These are phyloP conservation scores for Diaphora mendica DNA, from an alignment of 2,888 invertebrate genomes.

Conservation along the genomic window DNA sequence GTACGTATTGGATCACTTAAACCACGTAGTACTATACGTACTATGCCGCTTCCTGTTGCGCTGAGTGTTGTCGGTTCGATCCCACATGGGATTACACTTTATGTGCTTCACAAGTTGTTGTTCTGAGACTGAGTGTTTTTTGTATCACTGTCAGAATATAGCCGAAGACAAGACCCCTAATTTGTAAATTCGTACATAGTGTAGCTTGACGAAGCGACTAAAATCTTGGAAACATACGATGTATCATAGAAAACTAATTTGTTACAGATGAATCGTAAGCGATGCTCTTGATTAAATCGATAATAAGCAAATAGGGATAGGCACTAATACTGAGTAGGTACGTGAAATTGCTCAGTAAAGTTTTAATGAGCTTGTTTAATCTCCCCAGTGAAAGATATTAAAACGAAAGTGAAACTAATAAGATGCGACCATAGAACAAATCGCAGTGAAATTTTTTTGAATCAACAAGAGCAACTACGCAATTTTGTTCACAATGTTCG, in stretches of 20 bases:
- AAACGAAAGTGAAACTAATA: constrained; percentile 84
- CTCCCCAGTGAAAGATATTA: constrained; percentile 61
- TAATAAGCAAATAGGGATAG: neutral
- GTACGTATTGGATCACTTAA: no score
- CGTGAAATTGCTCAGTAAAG: constrained; percentile 55
- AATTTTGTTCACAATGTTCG: neutral
- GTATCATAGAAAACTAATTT: neutral
- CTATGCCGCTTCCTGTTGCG: no score
- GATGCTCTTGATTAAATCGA: neutral
- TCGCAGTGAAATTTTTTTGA: constrained; percentile 56
- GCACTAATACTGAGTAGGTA: neutral
- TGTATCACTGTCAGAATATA: no score
- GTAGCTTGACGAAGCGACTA: neutral
- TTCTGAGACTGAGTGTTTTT: no score
- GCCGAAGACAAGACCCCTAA: no score
- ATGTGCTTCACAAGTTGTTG: no score
- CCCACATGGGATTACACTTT: no score
- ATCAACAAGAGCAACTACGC: constrained; percentile 28
- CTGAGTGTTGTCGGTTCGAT: no score
- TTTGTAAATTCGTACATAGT: no score
- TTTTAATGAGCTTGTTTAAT: constrained; percentile 39
- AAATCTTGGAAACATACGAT: neutral
- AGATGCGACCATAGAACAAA: constrained; percentile 58
- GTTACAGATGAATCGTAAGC: neutral
- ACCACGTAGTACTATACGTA: no score